A percentile compares a stretch with the other conserved stretches of the same genome.
These are phyloP conservation scores for Dasypolia templi DNA, from an alignment of 2,888 invertebrate species.

Conservation along the genomic window DNA sequence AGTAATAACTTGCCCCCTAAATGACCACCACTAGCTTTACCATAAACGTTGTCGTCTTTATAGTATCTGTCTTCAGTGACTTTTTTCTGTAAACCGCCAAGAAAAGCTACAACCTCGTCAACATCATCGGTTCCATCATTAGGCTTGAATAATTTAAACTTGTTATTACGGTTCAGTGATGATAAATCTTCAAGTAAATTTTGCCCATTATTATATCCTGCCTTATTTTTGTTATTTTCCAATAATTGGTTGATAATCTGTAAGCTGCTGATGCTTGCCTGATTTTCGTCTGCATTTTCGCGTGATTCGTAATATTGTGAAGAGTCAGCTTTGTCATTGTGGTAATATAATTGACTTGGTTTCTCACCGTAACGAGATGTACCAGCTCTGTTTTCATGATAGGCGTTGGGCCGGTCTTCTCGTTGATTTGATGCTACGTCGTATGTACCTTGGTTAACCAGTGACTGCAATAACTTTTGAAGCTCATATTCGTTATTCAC, in stretches of 20 bases:
- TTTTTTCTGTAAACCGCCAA: conserved; percentile 33
- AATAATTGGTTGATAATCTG: conserved; percentile 44
- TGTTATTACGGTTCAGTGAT: not conserved
- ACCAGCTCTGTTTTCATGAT: conserved; percentile 27
- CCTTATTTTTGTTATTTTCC: conserved; percentile 19
- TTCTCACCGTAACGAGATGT: conserved; percentile 16
- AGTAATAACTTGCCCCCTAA: not conserved
- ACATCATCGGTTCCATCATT: conserved; percentile 14
- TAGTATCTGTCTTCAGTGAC: not conserved
- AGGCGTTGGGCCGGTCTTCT: conserved; percentile 14
- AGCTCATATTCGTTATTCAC: conserved; percentile 42
- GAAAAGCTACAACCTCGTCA: conserved; percentile 22
- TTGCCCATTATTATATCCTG: conserved; percentile 9
- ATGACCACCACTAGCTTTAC: conserved; percentile 13
- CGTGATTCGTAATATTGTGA: conserved; percentile 9
- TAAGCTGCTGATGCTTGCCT: conserved; percentile 24
- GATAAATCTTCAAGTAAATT: conserved; percentile 27
- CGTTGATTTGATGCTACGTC: conserved; percentile 28
- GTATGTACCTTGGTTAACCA: conserved; percentile 46
- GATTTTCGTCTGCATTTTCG: conserved; percentile 6
- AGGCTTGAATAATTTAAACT: not conserved
- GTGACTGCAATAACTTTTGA: conserved; percentile 43
- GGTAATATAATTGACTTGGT: conserved; percentile 7
- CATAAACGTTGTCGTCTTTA: conserved; percentile 27
- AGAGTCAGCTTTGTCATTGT: conserved; percentile 3